Percentiles rank a stretch among this genome's conserved stretches.
Evolutionary conservation across 2,113 vertebrate species (phyloP).

Genomic region (Colossoma macropomum): DNA sequence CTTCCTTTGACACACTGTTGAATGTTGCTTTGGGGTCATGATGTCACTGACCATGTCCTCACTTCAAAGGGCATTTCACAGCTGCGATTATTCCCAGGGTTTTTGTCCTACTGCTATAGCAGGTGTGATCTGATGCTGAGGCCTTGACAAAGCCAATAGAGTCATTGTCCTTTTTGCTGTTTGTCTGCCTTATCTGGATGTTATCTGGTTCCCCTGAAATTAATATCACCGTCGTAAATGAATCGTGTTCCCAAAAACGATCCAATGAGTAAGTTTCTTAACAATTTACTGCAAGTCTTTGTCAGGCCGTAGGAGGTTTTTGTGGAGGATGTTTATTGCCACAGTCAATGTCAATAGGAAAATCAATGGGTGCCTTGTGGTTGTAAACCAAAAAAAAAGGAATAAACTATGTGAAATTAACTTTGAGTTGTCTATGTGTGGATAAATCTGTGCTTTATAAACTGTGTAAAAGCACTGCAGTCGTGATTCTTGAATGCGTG

Average conservation of each 20-base stretch:
- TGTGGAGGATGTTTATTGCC: constrained; percentile 35
- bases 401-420: constrained; percentile 65
- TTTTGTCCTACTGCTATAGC: constrained; percentile 17
- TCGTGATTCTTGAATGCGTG: background rate
- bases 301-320: constrained; percentile 2
- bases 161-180: background rate
- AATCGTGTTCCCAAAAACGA: background rate
- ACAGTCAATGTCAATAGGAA: constrained; percentile 69
- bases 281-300: background rate
- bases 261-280: background rate
- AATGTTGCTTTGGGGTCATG: constrained; percentile 1
- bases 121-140: constrained; percentile 20
- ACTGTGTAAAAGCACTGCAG: background rate
- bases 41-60: constrained; percentile 14
- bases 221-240: background rate
- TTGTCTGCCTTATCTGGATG: constrained; percentile 26
- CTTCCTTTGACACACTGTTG: constrained; percentile 9
- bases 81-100: constrained; percentile 20
- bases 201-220: background rate
- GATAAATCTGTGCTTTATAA: background rate
- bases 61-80: constrained; percentile 17
- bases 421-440: background rate
- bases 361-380: constrained; percentile 89
- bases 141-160: background rate
- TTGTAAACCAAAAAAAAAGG: constrained; percentile 87